Base-by-base conservation (phyloP, 2,797 vertebrate species). In the Acanthurus tractus region DNA sequence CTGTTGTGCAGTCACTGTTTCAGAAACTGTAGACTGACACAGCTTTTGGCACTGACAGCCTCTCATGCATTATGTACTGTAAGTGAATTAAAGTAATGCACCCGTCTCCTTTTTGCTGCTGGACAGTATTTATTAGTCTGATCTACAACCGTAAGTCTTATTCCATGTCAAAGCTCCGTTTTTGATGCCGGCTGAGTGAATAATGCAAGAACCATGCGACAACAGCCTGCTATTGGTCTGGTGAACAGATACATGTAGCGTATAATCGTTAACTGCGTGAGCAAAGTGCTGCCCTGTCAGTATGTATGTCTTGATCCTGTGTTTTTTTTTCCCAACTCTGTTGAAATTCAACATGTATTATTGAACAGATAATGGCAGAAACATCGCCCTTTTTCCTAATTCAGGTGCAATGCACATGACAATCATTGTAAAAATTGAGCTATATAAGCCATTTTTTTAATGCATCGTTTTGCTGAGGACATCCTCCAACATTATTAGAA, bases 31-130 rank as follows among this genome's bases (percentile, higher is more conserved):
- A 84, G 86, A 88, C 70, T 83, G 84, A 85, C 72, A 80, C 76
- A 79, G 81, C 88, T 81, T 82, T 86, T 93, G 91, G 86, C 91
- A 89, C 59, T 54, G 57, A 76, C 78, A 75, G 74, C 70, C 70
- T 84, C 73, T 65, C 68, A 23, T 61, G 79, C 73, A 87, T 91
- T 91, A 89, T 84, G 74, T 86, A 78, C 75, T 76, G 80, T 86
- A 86, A 91, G 86, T 92, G 86, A 89, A 94, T 94, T 93, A 94
- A 92, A 90, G 86, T 88, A 91, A 93, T 93, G 91, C 89, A 91
- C 85, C 85, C 78, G 73, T 91, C 90, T 90, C 76, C 72, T 84
- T 79, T 85, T 74, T 86, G 81, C 85, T 87, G 81, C 76, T 74
- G 84, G 83, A 85, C 83, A 79, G 45, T 90, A 88, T 93, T 94